Base-by-base conservation (phyloP, 1,140 invertebrate species). In the Paralvinella palmiformis region DNA sequence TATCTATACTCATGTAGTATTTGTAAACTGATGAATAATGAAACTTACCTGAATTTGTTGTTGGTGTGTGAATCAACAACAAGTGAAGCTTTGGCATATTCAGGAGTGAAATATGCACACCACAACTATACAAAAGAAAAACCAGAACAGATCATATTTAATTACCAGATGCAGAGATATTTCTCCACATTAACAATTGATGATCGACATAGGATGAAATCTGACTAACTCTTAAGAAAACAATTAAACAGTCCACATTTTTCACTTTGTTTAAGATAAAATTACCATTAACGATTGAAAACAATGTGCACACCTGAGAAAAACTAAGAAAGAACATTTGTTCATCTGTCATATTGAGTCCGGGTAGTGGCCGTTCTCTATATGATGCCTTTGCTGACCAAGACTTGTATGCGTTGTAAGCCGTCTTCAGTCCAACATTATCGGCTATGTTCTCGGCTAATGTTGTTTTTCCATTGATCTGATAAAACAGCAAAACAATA, bases 291-390 rank as follows among this genome's bases (percentile, higher is more conserved):
- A 3, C 6, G n/a, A 15, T 22, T 31, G 22, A 4, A 36, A 6
- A 31, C 55, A 7, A 32, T 33, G 27, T 10, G 6, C 7, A 37
- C 64, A 80, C 80, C 71, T 79, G 76, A 20, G 72, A 73, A 69
- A 76, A 78, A 31, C 73, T 72, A 7, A 81, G 69, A 65, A 79
- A 97, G 75, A 96, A 91, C 20, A 96, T 81, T 78, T 95, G 91
- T 68, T 88, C 84, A 0, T 86, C 84, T 1, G 85, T 87, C 50
- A 88, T 87, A 48, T 90, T 72, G 32, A 63, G 35, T 15, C 50
- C 62, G 1, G 62, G 62, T 22, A 63, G 62, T 22, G 15, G 10
- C 15, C n/a, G 4, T 6, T 60, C 58, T 15, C 50, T 53, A 5
- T 22, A 24, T 6, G 3, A 5, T 1, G 22, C 13, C n/a, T 59